phyloP scores from a whole-genome alignment of 2,113 vertebrate genomes.

The Poeciliopsis prolifica region DNA sequence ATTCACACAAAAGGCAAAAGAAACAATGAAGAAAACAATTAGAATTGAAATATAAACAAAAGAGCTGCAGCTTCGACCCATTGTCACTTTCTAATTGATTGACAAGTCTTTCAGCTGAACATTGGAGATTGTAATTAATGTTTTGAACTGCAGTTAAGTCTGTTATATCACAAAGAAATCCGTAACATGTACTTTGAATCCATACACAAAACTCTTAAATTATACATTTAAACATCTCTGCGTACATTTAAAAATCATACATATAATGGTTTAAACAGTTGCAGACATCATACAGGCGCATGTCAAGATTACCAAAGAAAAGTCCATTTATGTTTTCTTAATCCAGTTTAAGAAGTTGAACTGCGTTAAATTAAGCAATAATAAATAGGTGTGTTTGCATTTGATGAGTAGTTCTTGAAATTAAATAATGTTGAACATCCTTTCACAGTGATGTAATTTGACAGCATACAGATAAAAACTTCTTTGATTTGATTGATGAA shows the following conservation, averaged over 20 bases:
- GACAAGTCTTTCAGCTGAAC: conserved; percentile 8
- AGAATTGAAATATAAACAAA: conserved; percentile 16
- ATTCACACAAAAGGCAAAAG: conserved; percentile 16
- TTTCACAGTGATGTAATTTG: too few relatives aligned
- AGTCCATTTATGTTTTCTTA: background rate
- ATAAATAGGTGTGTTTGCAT: background rate
- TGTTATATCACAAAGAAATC: background rate
- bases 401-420: too few relatives aligned
- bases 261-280: background rate
- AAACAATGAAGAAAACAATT: conserved; percentile 21
- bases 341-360: background rate
- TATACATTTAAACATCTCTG: too few relatives aligned
- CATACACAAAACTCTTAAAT: background rate
- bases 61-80: background rate
- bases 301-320: background rate
- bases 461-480: too few relatives aligned
- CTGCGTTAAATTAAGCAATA: background rate
- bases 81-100: conserved; percentile 9
- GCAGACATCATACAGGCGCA: background rate
- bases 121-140: background rate
- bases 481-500: too few relatives aligned
- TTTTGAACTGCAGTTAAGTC: background rate
- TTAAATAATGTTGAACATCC: too few relatives aligned
- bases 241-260: background rate
- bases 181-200: background rate